Conservation (phyloP, 2,888 invertebrate genomes). For the Pandemis heparana region DNA sequence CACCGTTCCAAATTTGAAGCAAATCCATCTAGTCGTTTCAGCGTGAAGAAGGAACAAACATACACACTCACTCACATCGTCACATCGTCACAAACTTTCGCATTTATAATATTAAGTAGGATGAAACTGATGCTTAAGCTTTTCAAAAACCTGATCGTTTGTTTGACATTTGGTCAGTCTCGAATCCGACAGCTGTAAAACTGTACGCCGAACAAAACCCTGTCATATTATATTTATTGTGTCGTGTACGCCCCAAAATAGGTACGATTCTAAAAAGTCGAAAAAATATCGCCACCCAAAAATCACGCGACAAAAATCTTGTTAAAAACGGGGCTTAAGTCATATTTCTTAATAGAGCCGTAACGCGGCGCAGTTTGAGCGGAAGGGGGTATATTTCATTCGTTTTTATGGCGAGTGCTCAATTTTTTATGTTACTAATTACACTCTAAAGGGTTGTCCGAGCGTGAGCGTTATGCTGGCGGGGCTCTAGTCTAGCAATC, state of each 20-base stretch:
- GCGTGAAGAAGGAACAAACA: too few species aligned
- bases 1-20: too few species aligned
- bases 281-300: not conserved
- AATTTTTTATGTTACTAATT: constrained; percentile 77
- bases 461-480: constrained; percentile 46
- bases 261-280: not conserved
- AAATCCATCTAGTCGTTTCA: too few species aligned
- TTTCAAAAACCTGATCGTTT: too few species aligned
- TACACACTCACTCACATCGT: too few species aligned
- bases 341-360: constrained; percentile 73
- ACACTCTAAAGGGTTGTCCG: constrained; percentile 59
- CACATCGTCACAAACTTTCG: too few species aligned
- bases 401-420: constrained; percentile 64
- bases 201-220: too few species aligned
- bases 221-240: too few species aligned
- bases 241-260: not conserved
- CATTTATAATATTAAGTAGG: too few species aligned
- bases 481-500: constrained; percentile 1
- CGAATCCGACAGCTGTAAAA: too few species aligned
- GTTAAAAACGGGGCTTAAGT: constrained; percentile 51
- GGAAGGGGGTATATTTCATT: constrained; percentile 71
- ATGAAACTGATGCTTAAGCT: too few species aligned
- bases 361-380: constrained; percentile 72
- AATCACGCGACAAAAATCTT: constrained; percentile 50
- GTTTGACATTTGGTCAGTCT: too few species aligned